Base-by-base conservation (phyloP, 2,888 invertebrate species). In the Octonoba sinensis region DNA sequence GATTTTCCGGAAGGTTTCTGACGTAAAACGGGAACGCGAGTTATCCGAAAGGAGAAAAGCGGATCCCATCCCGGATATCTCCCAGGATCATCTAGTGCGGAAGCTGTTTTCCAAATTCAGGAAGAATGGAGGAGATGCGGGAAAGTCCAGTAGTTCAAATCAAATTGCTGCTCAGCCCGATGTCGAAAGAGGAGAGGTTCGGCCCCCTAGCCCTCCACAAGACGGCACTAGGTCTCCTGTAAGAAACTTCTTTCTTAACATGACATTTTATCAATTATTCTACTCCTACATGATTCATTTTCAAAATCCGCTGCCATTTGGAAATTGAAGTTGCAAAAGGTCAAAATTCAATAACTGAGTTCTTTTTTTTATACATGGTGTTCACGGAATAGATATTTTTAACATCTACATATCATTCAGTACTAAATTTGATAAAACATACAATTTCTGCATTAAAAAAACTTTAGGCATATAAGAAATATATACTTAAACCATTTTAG, bases 81-180 rank as follows among this genome's bases (percentile, higher is more conserved):
- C 95, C 87, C 97, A 96, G 90, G 99, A 99, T 90, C 99, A 99
- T 90, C 92, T 99, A 85, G 98, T 99, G 86, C 92, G 99, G 85
- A 99, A 99, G 90, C 94, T 99, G 86, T 97, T 99, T 90, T 97
- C 96, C 74, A 94, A 97, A 88, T 99, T 99, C 90, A 93, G 96
- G 3, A 92, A 87, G 47, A 84, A 82, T 51, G 84, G 84, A 46
- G 71, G 75, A 1, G 83, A 78, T 46, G 46, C 70, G 22, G 74
- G 56, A 12, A 75, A 67, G 24, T 62, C 84, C 49, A 74, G 77
- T 51, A 73, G 72, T 20, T 66, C 83, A 0, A 83, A 83, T 27
- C 75, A 76, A 57, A 75, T 82, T 54, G 79, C 79, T 69, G 75
- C 84, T 60, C 47, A 74, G 18, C 84, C 76, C 16, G 84, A 84